phyloP scores from a whole-genome alignment of 1,140 invertebrate genomes.

The Anoplolepis gracilipes region DNA sequence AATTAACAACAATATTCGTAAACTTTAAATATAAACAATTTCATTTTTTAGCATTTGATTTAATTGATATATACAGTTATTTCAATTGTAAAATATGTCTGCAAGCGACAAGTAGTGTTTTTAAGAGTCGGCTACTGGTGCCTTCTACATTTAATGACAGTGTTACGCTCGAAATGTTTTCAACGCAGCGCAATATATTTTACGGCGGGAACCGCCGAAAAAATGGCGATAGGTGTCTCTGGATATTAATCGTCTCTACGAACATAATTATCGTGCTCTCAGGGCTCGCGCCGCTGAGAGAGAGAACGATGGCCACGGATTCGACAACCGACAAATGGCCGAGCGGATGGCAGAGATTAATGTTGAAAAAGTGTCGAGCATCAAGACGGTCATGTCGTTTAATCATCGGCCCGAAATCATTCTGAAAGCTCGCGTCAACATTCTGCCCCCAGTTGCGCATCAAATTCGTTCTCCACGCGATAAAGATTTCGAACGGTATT shows the following conservation, averaged over 20 bases:
- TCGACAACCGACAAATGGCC: slow-evolving; percentile 74
- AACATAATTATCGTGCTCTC: slow-evolving; percentile 70
- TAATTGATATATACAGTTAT: neutral
- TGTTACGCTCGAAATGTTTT: slow-evolving; percentile 37
- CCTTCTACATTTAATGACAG: slow-evolving; percentile 28
- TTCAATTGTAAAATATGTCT: neutral
- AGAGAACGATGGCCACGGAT: slow-evolving; percentile 67
- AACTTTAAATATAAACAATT: slow-evolving; percentile 17
- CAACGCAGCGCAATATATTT: slow-evolving; percentile 43
- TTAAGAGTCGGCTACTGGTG: slow-evolving; percentile 13
- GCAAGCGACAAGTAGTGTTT: neutral
- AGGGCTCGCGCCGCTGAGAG: slow-evolving; percentile 51
- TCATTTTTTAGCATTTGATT: neutral
- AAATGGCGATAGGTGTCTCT: slow-evolving; percentile 66
- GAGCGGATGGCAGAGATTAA: slow-evolving; percentile 72
- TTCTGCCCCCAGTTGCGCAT: slow-evolving; percentile 54
- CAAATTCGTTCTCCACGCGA: slow-evolving; percentile 47
- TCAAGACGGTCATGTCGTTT: slow-evolving; percentile 66
- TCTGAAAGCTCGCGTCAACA: slow-evolving; percentile 63
- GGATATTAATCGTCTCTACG: slow-evolving; percentile 67
- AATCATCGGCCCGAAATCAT: slow-evolving; percentile 68
- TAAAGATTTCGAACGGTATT: slow-evolving; percentile 39
- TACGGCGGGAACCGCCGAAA: slow-evolving; percentile 52
- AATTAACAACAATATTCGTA: neutral
- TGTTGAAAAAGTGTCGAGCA: slow-evolving; percentile 71